Evolutionary conservation across 2,797 vertebrate species (phyloP).

Genomic region (Spinibarbus caldwelli): DNA sequence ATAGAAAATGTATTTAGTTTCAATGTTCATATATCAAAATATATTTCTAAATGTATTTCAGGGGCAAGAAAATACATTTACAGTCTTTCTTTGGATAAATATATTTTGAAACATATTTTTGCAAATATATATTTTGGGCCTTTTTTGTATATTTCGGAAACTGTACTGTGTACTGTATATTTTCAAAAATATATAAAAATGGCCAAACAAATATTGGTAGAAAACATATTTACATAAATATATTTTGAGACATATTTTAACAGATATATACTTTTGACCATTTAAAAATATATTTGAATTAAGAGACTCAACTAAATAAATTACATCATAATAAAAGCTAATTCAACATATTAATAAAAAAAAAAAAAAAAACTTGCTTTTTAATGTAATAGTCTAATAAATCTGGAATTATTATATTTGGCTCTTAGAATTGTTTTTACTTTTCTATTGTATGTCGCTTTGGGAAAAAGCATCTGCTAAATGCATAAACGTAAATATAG

Average conservation of each 20-base stretch:
- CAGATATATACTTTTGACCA: too few species aligned
- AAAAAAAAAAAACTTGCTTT: background rate
- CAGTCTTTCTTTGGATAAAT: background rate
- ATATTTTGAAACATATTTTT: too few species aligned
- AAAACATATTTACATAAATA: background rate
- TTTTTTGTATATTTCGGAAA: background rate
- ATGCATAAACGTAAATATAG: background rate
- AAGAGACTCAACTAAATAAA: too few species aligned
- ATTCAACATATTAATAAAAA: too few species aligned
- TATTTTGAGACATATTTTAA: too few species aligned
- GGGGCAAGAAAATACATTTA: too few species aligned
- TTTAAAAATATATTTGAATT: too few species aligned
- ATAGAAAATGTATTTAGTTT: too few species aligned
- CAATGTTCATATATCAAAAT: too few species aligned
- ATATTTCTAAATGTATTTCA: too few species aligned
- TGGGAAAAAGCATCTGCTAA: background rate
- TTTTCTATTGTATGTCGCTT: background rate
- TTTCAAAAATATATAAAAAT: background rate
- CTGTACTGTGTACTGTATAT: background rate
- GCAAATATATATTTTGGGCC: background rate
- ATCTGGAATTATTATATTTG: background rate
- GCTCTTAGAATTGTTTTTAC: background rate
- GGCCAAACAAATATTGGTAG: background rate
- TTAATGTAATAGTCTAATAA: background rate
- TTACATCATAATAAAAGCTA: too few species aligned